Base-by-base conservation (phyloP, 2,797 vertebrate species). In the Malacoraja senta region DNA sequence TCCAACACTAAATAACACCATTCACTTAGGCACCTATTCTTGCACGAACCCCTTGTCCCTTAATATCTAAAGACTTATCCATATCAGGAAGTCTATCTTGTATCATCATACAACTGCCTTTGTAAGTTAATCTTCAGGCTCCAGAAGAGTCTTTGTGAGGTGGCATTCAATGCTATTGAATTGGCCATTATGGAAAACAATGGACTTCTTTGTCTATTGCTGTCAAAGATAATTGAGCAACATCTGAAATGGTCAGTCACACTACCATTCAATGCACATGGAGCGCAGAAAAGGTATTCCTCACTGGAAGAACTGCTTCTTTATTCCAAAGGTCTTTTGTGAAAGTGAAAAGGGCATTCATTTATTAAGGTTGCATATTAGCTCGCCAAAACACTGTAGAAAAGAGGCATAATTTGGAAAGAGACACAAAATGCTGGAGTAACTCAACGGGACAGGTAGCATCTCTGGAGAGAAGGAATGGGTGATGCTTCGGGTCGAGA, bases 301-400 rank as follows among this genome's bases (percentile, higher is more conserved):
- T 61, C 81, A 3, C 83, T 63, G 26, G 80, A 6, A 1, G 53
- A 29, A 19, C 58, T 63, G 26, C 58, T 86, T 58, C 83, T 61
- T 86, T 61, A 24, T 86, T 26, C 17, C 83, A 86, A 63, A 86
- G 58, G n/a, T 29, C 83, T 86, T 86, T 86, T 86, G 83, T 63
- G 13, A 86, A 65, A 63, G 83, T 61, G 83, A 29, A 63, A 86
- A 32, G 63, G 29, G 26, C 58, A 86, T 17, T 12, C 83, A 86
- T 29, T n/a, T 63, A n/a, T 61, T 26, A 29, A 86, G 83, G 53
- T 61, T 53, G 29, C n/a, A 29, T 53, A 29, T 84, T 84, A 84
- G 2, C 44, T 44, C 61, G 26, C 58, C 83, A 29, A 63, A 8
- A 13, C 83, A 63, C 13, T 68, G 65, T 68, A 12, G 13, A 68